Percentiles rank a stretch among this genome's conserved stretches.
These are phyloP conservation scores for Xiphophorus birchmanni DNA, from an alignment of 2,797 vertebrate genomes.

Conservation along the genomic window DNA sequence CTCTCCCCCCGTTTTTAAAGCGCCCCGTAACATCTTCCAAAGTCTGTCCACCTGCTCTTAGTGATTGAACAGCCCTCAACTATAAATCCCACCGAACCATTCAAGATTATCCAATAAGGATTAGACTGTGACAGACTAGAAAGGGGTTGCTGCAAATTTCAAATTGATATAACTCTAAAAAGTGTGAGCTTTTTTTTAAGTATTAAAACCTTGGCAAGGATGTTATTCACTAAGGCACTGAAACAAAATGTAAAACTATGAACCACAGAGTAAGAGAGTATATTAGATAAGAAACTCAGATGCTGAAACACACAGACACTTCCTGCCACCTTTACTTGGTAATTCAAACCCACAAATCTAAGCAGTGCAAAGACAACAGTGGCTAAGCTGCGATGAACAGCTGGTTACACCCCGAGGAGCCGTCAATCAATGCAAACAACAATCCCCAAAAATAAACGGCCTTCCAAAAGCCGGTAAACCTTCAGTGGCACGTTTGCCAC, in stretches of 20 bases:
- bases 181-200: slow-evolving; percentile 2
- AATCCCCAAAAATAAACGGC: slow-evolving; percentile 14
- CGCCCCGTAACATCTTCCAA: slow-evolving; percentile 25
- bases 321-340: slow-evolving; percentile 7
- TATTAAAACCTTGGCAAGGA: slow-evolving; percentile 8
- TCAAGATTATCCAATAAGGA: slow-evolving; percentile 65
- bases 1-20: slow-evolving; percentile 41
- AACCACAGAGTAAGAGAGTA: neutral
- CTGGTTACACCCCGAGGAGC: slow-evolving; percentile 34
- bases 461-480: slow-evolving; percentile 11
- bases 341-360: slow-evolving; percentile 21
- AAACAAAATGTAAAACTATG: neutral
- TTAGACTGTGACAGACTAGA: slow-evolving; percentile 49
- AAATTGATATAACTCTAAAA: slow-evolving; percentile 20
- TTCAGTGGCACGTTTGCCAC: neutral
- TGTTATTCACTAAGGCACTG: neutral
- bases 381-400: slow-evolving; percentile 43
- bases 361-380: slow-evolving; percentile 14
- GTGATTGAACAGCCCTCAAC: slow-evolving; percentile 33
- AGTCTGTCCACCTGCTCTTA: slow-evolving; percentile 32
- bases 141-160: slow-evolving; percentile 25
- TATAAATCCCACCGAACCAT: slow-evolving; percentile 58
- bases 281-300: slow-evolving; percentile 13
- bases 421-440: slow-evolving; percentile 36
- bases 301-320: slow-evolving; percentile 1